Conservation (phyloP, 2,888 invertebrate genomes). For the Zygogramma bicolorata region DNA sequence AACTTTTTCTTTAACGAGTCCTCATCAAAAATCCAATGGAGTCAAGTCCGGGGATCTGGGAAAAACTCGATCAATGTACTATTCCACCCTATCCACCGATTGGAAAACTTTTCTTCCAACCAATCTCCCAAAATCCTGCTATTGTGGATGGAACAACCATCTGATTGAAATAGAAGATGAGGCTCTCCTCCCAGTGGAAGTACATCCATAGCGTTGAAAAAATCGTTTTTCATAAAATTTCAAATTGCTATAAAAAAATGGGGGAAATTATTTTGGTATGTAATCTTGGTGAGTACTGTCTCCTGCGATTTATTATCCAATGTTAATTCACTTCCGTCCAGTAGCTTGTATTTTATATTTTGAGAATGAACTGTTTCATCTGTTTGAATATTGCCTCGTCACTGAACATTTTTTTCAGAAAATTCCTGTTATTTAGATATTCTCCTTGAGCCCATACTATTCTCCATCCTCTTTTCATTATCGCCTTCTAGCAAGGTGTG, state of each 20-base stretch:
- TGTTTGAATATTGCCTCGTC: conserved; percentile 3
- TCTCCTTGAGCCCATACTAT: too few relatives aligned
- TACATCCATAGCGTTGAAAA: not conserved
- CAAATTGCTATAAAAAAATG: not conserved
- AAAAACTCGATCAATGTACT: not conserved
- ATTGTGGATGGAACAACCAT: not conserved
- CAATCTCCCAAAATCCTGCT: not conserved
- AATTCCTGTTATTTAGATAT: too few relatives aligned
- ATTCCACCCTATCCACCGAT: not conserved
- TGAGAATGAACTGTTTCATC: conserved; percentile 5
- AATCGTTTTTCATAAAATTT: not conserved
- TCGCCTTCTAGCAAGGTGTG: too few relatives aligned
- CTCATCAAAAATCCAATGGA: not conserved
- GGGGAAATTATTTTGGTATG: not conserved
- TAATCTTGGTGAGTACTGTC: conserved; percentile 5
- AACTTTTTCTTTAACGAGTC: not conserved
- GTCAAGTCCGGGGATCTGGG: not conserved
- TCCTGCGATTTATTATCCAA: conserved; percentile 7
- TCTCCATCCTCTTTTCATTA: too few relatives aligned
- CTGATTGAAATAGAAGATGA: not conserved
- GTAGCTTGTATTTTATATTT: conserved; percentile 9
- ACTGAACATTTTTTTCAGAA: not conserved
- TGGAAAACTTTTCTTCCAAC: not conserved
- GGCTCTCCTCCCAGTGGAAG: not conserved
- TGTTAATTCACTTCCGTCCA: not conserved